These are phyloP conservation scores for Protobothrops mucrosquamatus DNA, from an alignment of 2,113 vertebrate genomes.

Conservation along the genomic window DNA sequence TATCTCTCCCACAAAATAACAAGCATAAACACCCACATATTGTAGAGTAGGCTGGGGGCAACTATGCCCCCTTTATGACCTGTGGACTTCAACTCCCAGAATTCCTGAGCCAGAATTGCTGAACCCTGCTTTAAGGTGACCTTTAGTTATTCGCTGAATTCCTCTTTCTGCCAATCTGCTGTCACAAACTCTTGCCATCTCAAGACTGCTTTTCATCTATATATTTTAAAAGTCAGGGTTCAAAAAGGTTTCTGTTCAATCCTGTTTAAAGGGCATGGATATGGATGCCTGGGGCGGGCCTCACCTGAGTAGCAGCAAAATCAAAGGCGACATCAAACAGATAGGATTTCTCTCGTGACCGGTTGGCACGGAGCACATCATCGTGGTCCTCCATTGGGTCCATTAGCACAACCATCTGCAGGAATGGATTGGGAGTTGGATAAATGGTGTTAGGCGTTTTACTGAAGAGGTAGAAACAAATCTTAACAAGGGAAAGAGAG, in stretches of 20 bases:
- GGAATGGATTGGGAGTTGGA: neutral
- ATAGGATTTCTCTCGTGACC: conserved; percentile 88
- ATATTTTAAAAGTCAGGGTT: neutral
- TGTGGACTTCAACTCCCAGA: neutral
- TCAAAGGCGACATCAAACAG: conserved; percentile 89
- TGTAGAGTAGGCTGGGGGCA: no score
- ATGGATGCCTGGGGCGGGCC: neutral
- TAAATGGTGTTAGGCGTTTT: neutral
- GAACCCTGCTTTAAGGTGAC: neutral
- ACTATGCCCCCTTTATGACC: neutral
- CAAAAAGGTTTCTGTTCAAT: neutral
- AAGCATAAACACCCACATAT: neutral
- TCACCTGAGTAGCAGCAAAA: conserved; percentile 85
- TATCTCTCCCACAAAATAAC: neutral
- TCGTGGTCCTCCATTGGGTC: conserved; percentile 88
- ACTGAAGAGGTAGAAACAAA: neutral
- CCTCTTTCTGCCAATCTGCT: neutral
- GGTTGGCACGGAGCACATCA: conserved; percentile 81
- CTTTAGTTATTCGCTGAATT: neutral
- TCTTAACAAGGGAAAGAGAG: neutral
- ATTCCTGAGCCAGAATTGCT: neutral
- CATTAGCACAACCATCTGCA: conserved; percentile 87
- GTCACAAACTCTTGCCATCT: neutral
- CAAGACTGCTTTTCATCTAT: neutral
- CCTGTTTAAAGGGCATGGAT: neutral